phyloP scores from a whole-genome alignment of 2,797 vertebrate species.

The Florisuga fusca region DNA sequence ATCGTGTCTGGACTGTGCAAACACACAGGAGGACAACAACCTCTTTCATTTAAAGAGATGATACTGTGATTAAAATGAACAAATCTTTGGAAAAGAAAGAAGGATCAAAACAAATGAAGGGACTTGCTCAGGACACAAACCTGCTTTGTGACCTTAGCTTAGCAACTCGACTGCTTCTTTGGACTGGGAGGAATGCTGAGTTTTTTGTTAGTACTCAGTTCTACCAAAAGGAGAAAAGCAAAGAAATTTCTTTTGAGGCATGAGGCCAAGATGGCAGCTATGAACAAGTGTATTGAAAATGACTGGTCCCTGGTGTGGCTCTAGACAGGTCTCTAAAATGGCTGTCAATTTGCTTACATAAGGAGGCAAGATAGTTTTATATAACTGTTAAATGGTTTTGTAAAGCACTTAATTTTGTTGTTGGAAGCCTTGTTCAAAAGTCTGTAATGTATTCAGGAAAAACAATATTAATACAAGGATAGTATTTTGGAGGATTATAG shows the following conservation, averaged over 20 bases:
- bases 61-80: not conserved
- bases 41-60: constrained; percentile 1
- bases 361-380: not conserved
- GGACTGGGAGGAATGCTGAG: not conserved
- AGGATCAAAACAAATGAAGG: not conserved
- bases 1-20: not conserved
- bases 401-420: not conserved
- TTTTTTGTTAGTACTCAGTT: not conserved
- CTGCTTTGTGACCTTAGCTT: not conserved
- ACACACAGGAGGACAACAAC: not conserved
- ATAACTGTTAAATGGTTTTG: not conserved
- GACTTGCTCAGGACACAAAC: not conserved
- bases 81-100: constrained; percentile 26
- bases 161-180: not conserved
- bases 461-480: not conserved
- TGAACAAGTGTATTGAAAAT: not conserved
- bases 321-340: not conserved
- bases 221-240: not conserved
- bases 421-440: not conserved
- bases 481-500: not conserved
- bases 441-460: not conserved
- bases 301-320: not conserved
- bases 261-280: not conserved
- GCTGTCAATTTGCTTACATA: not conserved
- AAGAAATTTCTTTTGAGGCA: not conserved